Evolutionary conservation across 1,140 invertebrate genomes (phyloP).

Genomic region (Chionoecetes opilio): DNA sequence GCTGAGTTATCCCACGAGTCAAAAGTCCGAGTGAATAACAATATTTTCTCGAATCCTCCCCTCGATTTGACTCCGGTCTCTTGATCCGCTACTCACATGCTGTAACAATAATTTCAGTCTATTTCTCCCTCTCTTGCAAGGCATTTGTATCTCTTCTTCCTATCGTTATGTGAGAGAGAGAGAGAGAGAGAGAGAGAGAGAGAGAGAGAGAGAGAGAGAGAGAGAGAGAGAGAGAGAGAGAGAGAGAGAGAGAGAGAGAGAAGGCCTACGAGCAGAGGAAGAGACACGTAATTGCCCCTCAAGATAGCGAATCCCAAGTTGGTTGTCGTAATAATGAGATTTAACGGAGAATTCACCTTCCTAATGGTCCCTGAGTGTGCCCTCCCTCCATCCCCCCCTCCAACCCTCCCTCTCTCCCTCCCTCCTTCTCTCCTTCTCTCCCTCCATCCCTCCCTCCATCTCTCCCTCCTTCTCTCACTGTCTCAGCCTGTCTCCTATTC

Average conservation of each 20-base stretch:
- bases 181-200: slow-evolving; percentile 27
- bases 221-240: slow-evolving; percentile 15
- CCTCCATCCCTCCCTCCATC: not conserved
- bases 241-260: not conserved
- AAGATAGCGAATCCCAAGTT: slow-evolving; percentile 28
- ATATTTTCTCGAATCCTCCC: too few relatives aligned
- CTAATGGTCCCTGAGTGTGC: not conserved
- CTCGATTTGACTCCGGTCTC: too few relatives aligned
- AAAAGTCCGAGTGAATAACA: too few relatives aligned
- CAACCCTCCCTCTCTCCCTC: not conserved
- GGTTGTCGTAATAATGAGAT: slow-evolving; percentile 21
- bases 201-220: slow-evolving; percentile 18
- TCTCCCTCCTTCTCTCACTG: not conserved
- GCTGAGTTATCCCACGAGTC: too few relatives aligned
- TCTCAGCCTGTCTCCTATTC: not conserved
- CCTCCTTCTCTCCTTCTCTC: not conserved
- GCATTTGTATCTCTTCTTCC: too few relatives aligned
- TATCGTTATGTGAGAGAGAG: not conserved
- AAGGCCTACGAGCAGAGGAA: not conserved
- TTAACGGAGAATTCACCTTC: slow-evolving; percentile 28
- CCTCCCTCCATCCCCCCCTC: not conserved
- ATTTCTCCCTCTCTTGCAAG: too few relatives aligned
- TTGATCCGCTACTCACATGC: too few relatives aligned
- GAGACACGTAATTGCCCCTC: not conserved
- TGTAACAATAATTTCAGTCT: too few relatives aligned